A percentile compares a stretch with the other conserved stretches of the same genome.
These are phyloP conservation scores for Gallinago jamesoni DNA, from an alignment of 2,113 vertebrate species.

Conservation along the genomic window DNA sequence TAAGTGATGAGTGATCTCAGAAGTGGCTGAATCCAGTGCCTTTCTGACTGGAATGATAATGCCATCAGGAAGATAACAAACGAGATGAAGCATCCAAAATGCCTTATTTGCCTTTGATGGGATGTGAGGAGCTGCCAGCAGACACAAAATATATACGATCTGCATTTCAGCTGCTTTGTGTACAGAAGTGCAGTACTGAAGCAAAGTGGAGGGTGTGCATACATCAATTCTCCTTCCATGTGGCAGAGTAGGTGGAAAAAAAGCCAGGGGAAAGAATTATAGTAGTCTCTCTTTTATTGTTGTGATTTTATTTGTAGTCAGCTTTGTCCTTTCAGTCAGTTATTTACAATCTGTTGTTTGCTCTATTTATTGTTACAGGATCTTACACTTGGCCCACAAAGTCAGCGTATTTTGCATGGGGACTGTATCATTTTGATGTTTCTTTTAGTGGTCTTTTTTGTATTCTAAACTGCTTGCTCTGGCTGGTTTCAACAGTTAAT, in stretches of 20 bases:
- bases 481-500: background rate
- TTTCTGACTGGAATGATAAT: conserved; percentile 50
- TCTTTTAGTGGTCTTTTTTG: background rate
- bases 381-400: background rate
- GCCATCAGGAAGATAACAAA: conserved; percentile 11
- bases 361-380: background rate
- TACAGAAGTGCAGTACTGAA: background rate
- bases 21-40: background rate
- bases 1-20: background rate
- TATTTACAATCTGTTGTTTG: conserved; percentile 5
- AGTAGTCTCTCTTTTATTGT: background rate
- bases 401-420: background rate
- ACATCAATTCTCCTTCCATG: background rate
- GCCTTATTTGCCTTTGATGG: background rate
- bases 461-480: background rate
- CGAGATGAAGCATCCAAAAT: background rate
- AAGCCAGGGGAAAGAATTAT: conserved; percentile 14
- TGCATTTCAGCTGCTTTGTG: conserved; percentile 16
- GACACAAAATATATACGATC: background rate
- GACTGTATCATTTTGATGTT: background rate
- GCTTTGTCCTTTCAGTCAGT: conserved; percentile 13
- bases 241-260: background rate
- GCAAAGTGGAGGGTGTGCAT: background rate
- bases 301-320: conserved; percentile 2
- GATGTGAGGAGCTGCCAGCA: background rate